These are phyloP conservation scores for Terebella lapidaria DNA, from an alignment of 2,888 invertebrate genomes.

Conservation along the genomic window DNA sequence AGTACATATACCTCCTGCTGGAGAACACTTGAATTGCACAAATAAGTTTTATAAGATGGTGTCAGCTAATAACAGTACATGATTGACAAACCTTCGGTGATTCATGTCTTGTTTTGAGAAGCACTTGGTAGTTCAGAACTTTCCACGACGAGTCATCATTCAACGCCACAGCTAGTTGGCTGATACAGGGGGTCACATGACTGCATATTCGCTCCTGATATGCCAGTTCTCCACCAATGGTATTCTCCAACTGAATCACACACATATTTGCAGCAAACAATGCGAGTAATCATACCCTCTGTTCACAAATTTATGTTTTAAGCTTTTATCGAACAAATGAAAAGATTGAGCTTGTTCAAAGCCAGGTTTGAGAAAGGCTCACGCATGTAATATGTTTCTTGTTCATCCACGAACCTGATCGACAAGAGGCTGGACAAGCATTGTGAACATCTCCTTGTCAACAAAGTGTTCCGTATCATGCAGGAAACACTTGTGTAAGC, in stretches of 20 bases:
- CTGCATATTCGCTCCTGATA: slow-evolving; percentile 62
- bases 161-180: slow-evolving; percentile 71
- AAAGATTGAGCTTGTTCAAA: no score
- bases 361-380: no score
- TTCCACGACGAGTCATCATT: slow-evolving; percentile 86
- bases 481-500: slow-evolving; percentile 71
- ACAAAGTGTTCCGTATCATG: slow-evolving; percentile 80
- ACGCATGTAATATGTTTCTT: no score
- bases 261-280: no score
- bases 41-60: no score
- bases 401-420: slow-evolving; percentile 69
- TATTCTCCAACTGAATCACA: slow-evolving; percentile 49
- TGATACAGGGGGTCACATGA: slow-evolving; percentile 72
- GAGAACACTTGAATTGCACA: no score
- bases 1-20: no score
- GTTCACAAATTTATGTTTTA: no score
- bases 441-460: slow-evolving; percentile 77
- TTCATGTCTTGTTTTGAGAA: slow-evolving; percentile 78
- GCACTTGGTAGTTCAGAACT: slow-evolving; percentile 80
- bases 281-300: no score
- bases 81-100: slow-evolving; percentile 66
- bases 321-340: no score
- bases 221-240: slow-evolving; percentile 55
- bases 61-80: no score
- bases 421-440: slow-evolving; percentile 78